Evolutionary conservation across 2,113 vertebrate genomes (phyloP), one percentile per base, ranked within the genome.

Genomic region (Coryphaenoides rupestris): DNA sequence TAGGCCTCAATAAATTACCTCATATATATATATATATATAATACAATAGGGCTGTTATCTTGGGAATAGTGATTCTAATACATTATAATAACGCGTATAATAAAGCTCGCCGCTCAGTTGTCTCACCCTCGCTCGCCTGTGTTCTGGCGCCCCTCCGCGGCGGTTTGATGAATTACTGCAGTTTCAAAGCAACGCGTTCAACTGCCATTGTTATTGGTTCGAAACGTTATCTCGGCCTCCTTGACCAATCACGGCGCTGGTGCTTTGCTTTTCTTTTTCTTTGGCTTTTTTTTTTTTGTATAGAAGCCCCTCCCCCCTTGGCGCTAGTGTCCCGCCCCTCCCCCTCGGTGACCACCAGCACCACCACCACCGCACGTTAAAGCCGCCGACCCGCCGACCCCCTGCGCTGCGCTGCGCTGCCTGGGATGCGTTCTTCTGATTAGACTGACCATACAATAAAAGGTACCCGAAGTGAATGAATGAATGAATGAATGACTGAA

Each of bases 171-270:
- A 52, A 21, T 40, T 2, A 14, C 14, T 4, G 1, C 5, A 0
- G 0, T 56, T 45, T 55, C 19, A n/a, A 12, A 13, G 7, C 19
- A 19, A 2, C 2, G 13, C 17, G n/a, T 47, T 4, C 65, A 21
- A 5, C 0, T 19, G 24, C 52, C 62, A 5, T 67, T 76, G 2
- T 73, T 62, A 84, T 87, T 87, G 84, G 79, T 59, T 78, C 3
- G 75, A 52, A 72, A 66, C 50, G 65, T 67, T 61, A 33, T 19
- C 55, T 67, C 72, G 55, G 17, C 50, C 46, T 2, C 17, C 3
- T 58, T 21, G 54, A 68, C 85, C 81, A 86, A 84, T 86, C n/a
- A n/a, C n/a, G 61, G 66, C 62, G n/a, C 24, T 28, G 26, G 47
- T 16, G 4, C 45, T 50, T 33, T 57, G 28, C 13, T 19, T 28